Evolutionary conservation across 1,140 invertebrate genomes (phyloP), one percentile per base, ranked within the genome.

Genomic region (Dendroctonus valens): DNA sequence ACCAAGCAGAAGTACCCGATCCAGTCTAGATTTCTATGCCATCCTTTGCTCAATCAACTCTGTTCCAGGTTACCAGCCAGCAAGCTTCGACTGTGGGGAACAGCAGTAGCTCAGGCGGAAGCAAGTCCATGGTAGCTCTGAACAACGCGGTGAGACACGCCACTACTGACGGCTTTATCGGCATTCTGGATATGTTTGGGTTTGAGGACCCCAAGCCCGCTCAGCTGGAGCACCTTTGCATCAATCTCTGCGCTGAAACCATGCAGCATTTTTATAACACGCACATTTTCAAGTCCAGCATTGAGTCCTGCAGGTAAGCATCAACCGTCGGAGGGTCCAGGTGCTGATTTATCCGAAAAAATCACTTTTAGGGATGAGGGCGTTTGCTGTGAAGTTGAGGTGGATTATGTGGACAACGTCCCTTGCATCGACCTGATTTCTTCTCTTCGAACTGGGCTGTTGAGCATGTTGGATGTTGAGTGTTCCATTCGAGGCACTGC

Each of bases 251-350:
- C 79, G 93, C 94, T 0, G 95, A 98, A 81, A 96, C 94, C 12
- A 96, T 97, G 92, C 94, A 97, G 75, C 94, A 97, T 79, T 97
- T 97, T 78, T 97, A 97, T 82, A 97, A 96, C 77, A 97, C 93
- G 41, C 94, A 97, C 78, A 94, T 96, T 65, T 97, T 97, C 80
- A 97, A 96, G 80, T 93, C 91, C 6, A 92, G 91, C 59, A 92
- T 95, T 65, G 94, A 97, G 79, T 94, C 94, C 48, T 96, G 94
- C 75, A 68, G 66, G 66, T 68, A 50, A n/a, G 26, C 37, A 58
- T 3, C 39, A 26, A 26, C 26, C 26, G 26, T 3, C 26, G 26
- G 26, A 26, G 26, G 26, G 26, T 26, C 26, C 26, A 26, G 26
- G 26, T 26, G 26, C 26, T 26, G 26, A 26, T 26, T 26, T 26